phyloP scores from a whole-genome alignment of 2,888 invertebrate species.

The Pristionchus japonicus region DNA sequence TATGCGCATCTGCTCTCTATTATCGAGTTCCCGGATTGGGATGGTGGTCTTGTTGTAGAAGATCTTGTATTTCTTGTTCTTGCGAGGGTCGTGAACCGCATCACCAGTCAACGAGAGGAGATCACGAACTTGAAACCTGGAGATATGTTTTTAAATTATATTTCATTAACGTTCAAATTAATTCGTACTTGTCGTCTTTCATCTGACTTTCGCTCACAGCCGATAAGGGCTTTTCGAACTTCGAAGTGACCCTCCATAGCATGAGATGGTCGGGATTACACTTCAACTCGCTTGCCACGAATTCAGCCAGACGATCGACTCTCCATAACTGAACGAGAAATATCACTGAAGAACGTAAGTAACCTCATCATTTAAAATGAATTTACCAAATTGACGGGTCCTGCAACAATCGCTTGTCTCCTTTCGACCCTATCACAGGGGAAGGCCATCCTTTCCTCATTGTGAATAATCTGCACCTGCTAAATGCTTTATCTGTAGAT shows the following conservation, averaged over 20 bases:
- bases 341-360: too few species aligned
- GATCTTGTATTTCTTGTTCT: constrained; percentile 56
- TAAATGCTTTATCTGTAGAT: neutral
- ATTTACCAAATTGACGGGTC: constrained; percentile 33
- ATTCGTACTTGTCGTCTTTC: neutral
- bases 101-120: constrained; percentile 53
- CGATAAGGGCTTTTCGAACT: constrained; percentile 57
- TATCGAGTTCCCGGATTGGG: constrained; percentile 95
- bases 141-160: neutral
- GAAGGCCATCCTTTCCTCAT: constrained; percentile 31
- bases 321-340: constrained; percentile 58
- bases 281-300: constrained; percentile 58
- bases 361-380: neutral
- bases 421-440: constrained; percentile 24
- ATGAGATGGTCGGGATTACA: constrained; percentile 64
- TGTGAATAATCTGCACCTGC: constrained; percentile 42
- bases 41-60: constrained; percentile 82
- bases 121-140: constrained; percentile 49
- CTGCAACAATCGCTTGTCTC: neutral
- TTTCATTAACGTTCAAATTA: too few species aligned
- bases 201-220: constrained; percentile 50
- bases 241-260: constrained; percentile 60
- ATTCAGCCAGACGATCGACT: constrained; percentile 53
- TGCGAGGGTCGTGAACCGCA: constrained; percentile 61
- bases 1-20: constrained; percentile 89